Evolutionary conservation across 1,140 invertebrate genomes (phyloP).

Genomic region (Tetramorium simillimum): DNA sequence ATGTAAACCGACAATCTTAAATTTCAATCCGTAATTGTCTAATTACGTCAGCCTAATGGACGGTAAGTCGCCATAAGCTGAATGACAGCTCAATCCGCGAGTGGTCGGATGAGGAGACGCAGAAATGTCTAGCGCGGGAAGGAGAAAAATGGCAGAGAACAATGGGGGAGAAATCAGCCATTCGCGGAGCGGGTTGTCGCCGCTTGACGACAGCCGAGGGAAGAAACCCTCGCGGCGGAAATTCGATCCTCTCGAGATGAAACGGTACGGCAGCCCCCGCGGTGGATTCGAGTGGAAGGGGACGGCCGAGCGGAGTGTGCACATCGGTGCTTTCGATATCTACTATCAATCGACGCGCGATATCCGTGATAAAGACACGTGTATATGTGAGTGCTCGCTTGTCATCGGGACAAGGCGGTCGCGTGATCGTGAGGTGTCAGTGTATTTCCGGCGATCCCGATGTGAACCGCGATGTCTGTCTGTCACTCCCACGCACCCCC

Average conservation of each 20-base stretch:
- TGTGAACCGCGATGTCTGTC: neutral
- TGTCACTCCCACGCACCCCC: neutral
- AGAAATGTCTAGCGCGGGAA: neutral
- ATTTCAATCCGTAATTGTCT: neutral
- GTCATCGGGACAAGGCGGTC: constrained; percentile 22
- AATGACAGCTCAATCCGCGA: neutral
- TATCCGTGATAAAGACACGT: constrained; percentile 73
- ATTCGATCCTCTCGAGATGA: constrained; percentile 13
- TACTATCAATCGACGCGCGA: constrained; percentile 75
- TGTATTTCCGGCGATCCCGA: constrained; percentile 44
- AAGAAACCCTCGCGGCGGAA: neutral
- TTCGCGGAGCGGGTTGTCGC: no score
- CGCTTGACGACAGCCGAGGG: neutral
- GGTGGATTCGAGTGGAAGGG: neutral
- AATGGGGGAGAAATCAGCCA: neutral
- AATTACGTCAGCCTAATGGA: neutral
- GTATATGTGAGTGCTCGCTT: constrained; percentile 35
- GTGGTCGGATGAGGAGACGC: neutral
- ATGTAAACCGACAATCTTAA: neutral
- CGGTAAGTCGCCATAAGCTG: neutral
- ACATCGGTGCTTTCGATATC: constrained; percentile 67
- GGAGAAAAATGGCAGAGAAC: neutral
- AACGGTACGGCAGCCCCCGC: neutral
- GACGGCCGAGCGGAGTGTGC: constrained; percentile 25
- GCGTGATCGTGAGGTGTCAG: constrained; percentile 60